Evolutionary conservation across 1,140 invertebrate genomes (phyloP).

Genomic region (Stegodyphus mimosarum): DNA sequence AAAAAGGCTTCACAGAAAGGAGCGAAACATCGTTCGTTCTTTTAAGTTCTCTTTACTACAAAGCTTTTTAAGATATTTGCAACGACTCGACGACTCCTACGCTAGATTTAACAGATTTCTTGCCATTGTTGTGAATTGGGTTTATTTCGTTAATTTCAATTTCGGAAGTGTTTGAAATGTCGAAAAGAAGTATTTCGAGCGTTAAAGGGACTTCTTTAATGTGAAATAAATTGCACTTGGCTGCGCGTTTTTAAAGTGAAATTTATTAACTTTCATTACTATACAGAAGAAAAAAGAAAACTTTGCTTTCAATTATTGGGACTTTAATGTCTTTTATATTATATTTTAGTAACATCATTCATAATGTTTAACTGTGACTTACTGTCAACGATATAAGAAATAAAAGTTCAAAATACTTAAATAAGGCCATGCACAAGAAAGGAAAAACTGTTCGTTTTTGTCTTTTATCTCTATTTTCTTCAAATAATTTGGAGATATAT

Average conservation of each 20-base stretch:
- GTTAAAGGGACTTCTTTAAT: background rate
- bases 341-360: background rate
- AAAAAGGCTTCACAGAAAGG: conserved; percentile 10
- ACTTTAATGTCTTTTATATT: background rate
- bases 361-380: background rate
- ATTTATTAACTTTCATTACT: background rate
- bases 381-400: too few relatives aligned
- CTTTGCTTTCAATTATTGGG: background rate
- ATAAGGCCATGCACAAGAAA: too few relatives aligned
- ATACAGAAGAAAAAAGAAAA: background rate
- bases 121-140: conserved; percentile 22
- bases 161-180: background rate
- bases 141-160: conserved; percentile 49
- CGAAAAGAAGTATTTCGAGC: background rate
- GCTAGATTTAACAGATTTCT: conserved; percentile 51
- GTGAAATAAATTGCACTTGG: background rate
- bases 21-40: conserved; percentile 33
- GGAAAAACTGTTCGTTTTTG: too few relatives aligned
- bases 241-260: background rate
- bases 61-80: conserved; percentile 19
- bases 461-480: too few relatives aligned
- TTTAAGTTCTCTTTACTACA: conserved; percentile 3
- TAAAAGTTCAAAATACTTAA: too few relatives aligned
- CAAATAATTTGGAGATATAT: too few relatives aligned
- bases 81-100: conserved; percentile 47